Evolutionary conservation across 1,140 invertebrate species (phyloP).

Genomic region (Drusus annulatus): DNA sequence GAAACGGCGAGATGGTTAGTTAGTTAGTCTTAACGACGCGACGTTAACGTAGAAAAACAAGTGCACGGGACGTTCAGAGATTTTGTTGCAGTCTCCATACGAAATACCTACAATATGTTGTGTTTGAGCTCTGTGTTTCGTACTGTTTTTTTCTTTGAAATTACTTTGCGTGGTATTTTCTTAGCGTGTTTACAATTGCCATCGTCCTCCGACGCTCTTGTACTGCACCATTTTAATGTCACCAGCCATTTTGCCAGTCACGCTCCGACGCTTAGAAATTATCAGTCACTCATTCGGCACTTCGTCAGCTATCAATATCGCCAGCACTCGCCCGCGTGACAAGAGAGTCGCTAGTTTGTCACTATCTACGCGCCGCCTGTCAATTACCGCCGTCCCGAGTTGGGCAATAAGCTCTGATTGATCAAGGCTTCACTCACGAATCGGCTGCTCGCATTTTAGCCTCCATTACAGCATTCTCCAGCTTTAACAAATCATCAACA

Average conservation of each 20-base stretch:
- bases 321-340: not conserved
- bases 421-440: not conserved
- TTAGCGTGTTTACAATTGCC: not conserved
- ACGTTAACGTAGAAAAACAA: too few species aligned
- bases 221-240: not conserved
- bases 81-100: too few species aligned
- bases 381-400: not conserved
- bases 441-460: not conserved
- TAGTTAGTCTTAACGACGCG: too few species aligned
- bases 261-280: not conserved
- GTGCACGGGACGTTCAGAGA: too few species aligned
- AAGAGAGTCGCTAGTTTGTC: not conserved
- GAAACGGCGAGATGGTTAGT: too few species aligned
- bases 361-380: not conserved
- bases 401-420: not conserved
- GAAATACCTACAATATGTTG: too few species aligned
- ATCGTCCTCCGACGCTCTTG: not conserved
- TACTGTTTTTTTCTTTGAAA: too few species aligned
- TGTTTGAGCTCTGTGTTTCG: too few species aligned
- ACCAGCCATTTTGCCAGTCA: not conserved
- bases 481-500: constrained; percentile 20
- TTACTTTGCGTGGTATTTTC: not conserved
- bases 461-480: constrained; percentile 5
- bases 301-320: not conserved
- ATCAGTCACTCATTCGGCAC: constrained; percentile 1